phyloP scores from a whole-genome alignment of 1,140 invertebrate species.

The Drosophila willistoni region DNA sequence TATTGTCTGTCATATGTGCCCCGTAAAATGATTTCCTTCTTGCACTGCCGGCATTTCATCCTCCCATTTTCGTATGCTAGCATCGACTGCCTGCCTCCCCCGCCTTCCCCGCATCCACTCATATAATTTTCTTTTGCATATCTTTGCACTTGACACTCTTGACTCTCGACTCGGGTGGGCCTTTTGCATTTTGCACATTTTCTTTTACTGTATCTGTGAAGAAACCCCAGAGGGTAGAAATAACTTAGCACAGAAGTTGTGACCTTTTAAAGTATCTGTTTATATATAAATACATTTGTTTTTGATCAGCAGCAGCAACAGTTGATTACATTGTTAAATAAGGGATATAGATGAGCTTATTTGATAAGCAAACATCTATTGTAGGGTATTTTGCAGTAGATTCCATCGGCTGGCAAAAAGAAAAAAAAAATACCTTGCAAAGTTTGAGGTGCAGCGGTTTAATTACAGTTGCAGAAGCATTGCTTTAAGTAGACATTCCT shows the following conservation, averaged over 20 bases:
- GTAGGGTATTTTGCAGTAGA: not conserved
- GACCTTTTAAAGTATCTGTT: not conserved
- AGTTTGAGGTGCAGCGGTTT: constrained; percentile 52
- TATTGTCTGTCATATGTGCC: constrained; percentile 72
- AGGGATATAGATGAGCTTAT: too few relatives aligned
- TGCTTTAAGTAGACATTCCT: constrained; percentile 44
- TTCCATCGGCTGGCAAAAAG: not conserved
- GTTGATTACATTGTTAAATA: too few relatives aligned
- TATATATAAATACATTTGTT: not conserved
- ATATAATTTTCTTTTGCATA: constrained; percentile 60
- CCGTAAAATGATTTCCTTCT: constrained; percentile 78
- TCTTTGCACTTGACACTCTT: constrained; percentile 74
- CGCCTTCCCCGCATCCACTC: not conserved
- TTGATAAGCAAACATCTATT: not conserved
- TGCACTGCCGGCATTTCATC: constrained; percentile 23
- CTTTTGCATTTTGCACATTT: constrained; percentile 6
- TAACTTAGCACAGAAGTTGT: too few relatives aligned
- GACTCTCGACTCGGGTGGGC: constrained; percentile 41
- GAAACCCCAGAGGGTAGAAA: not conserved
- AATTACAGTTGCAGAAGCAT: constrained; percentile 66
- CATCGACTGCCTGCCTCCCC: not conserved
- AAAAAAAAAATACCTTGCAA: constrained; percentile 23
- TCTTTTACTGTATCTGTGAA: not conserved
- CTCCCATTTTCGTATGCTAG: not conserved
- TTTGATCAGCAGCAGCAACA: not conserved